Evolutionary conservation across 2,888 invertebrate species (phyloP).

Genomic region (Mesoligia furuncula): DNA sequence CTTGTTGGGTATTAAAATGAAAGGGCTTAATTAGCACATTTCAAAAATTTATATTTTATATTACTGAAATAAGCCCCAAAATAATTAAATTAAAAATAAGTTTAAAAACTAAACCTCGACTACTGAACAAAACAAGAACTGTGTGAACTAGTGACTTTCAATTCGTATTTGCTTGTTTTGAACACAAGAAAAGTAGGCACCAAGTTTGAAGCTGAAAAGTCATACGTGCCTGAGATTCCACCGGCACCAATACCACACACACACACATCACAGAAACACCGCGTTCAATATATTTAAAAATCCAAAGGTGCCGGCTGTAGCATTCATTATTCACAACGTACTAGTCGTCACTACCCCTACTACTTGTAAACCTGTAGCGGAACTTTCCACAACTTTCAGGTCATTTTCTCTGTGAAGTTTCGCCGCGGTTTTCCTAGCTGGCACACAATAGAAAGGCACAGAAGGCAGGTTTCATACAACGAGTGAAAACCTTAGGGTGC

Average conservation of each 20-base stretch:
- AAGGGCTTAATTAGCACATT: no score
- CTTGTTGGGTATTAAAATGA: no score
- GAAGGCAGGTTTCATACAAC: neutral
- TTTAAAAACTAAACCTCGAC: no score
- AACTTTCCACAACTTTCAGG: constrained; percentile 42
- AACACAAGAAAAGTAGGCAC: neutral
- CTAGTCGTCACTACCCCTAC: constrained; percentile 27
- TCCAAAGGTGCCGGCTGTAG: constrained; percentile 1
- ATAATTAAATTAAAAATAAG: no score
- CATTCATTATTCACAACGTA: constrained; percentile 51
- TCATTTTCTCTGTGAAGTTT: constrained; percentile 25
- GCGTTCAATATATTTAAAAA: constrained; percentile 31
- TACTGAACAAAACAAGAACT: no score
- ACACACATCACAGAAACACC: neutral
- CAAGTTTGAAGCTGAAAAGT: neutral
- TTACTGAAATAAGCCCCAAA: no score
- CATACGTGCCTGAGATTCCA: neutral
- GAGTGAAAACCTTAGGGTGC: no score
- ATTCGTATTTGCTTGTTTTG: neutral
- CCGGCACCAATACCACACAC: neutral
- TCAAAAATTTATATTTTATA: no score
- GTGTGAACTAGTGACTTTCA: no score
- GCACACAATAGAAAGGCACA: neutral
- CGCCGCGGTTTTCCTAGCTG: neutral
- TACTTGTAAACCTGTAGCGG: constrained; percentile 29